Evolutionary conservation across 2,888 invertebrate genomes (phyloP).

Genomic region (Cacoxenus indagator): DNA sequence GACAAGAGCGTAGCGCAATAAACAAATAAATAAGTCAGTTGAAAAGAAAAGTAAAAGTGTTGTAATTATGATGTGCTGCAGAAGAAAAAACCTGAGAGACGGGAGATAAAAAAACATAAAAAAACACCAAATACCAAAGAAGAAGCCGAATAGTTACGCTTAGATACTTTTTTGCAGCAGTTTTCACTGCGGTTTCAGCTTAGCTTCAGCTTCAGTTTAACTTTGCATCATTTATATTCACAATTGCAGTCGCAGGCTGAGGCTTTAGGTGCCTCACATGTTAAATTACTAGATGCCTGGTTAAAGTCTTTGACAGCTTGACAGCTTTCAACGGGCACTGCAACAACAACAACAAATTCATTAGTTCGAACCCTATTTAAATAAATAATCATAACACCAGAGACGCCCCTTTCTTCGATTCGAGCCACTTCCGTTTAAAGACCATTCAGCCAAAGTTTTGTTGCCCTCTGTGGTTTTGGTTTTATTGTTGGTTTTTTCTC

Average conservation of each 20-base stretch:
- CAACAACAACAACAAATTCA: neutral
- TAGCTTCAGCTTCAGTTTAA: neutral
- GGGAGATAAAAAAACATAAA: neutral
- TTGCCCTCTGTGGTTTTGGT: neutral
- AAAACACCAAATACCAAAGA: neutral
- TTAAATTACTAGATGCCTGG: neutral
- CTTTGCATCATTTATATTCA: no score
- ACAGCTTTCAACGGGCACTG: neutral
- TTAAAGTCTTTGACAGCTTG: neutral
- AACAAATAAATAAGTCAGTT: neutral
- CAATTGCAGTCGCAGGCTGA: neutral
- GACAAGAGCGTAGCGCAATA: neutral
- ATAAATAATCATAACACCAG: constrained; percentile 7
- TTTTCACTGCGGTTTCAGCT: constrained; percentile 12
- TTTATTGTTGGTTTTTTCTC: constrained; percentile 17
- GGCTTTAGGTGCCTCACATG: no score
- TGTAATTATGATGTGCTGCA: constrained; percentile 9
- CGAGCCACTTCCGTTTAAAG: constrained; percentile 8
- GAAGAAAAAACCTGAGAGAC: neutral
- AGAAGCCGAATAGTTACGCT: constrained; percentile 10
- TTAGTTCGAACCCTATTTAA: constrained; percentile 1
- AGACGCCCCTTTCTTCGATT: constrained; percentile 9
- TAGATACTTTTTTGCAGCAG: neutral
- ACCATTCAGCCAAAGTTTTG: constrained; percentile 18
- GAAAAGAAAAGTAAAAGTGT: constrained; percentile 19